Conservation (phyloP, 2,888 invertebrate genomes). For the Leucophenga maculata region DNA sequence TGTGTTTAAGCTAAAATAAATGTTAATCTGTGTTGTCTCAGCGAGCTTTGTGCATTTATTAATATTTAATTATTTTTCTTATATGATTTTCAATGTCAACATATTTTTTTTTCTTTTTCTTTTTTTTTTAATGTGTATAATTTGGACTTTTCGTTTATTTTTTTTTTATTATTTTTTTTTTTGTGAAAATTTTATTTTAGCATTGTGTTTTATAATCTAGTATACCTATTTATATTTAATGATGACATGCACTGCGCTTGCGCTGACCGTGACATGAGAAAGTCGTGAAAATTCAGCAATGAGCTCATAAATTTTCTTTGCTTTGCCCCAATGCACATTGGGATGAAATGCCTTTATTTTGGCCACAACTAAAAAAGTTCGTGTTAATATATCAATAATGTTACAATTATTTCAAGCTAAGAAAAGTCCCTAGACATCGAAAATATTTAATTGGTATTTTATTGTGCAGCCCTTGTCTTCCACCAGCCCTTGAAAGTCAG, state of each 20-base stretch:
- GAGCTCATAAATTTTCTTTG: conserved; percentile 8
- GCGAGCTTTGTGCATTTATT: not conserved
- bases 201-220: not conserved
- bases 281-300: conserved; percentile 13
- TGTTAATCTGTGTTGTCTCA: conserved; percentile 19
- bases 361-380: too few species aligned
- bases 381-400: too few species aligned
- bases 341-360: too few species aligned
- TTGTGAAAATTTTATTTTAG: not conserved
- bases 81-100: conserved; percentile 20
- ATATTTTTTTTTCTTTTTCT: conserved; percentile 40
- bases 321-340: not conserved
- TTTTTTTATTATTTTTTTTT: not conserved
- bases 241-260: conserved; percentile 6
- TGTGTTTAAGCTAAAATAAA: not conserved
- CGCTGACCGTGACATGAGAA: conserved; percentile 22
- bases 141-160: not conserved
- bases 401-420: too few species aligned
- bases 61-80: not conserved
- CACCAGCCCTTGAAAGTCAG: too few species aligned
- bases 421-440: too few species aligned
- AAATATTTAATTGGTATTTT: too few species aligned
- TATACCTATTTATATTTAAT: conserved; percentile 16
- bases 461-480: too few species aligned
- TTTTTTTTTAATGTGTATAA: conserved; percentile 19